Base-by-base conservation (phyloP, 2,888 invertebrate species). In the Coecobrya sp. region DNA sequence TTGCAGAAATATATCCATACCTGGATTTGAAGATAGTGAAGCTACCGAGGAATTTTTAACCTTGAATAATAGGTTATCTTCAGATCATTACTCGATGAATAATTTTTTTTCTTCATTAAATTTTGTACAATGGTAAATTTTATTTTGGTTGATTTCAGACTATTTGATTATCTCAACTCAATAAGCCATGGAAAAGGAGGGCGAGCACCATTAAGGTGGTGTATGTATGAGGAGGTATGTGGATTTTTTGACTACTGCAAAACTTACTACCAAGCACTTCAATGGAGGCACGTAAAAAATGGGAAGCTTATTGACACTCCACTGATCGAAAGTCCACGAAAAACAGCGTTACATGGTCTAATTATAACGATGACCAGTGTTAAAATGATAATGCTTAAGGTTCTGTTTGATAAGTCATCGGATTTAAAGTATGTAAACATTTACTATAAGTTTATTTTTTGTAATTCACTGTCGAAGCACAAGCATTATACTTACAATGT, bases 41-140 rank as follows among this genome's bases (percentile, higher is more conserved):
- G 76, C 55, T 0, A 87, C 87, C 0, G 68, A 36, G n/a, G 52
- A 73, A 16, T 86, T 86, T 55, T 27, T 86, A 82, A 27, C n/a
- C 10, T n/a, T 59, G 0, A 1, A 55, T 0, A 45, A 82, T 19
- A 55, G 8, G 81, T 81, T 52, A 25, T 7, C 22, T 13, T 22
- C 11, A 27, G 19, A 22, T 45, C n/a, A 45, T 76, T 76, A 45
- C 13, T 7, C 7, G 4, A 19, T 22, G 7, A 30, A 68, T 4
- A 7, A 30, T 11, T 68, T 68, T n/a, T 13, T 16, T 0, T 2
- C 30, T 30, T n/a, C 27, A 1, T 13, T 10, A 27, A 68, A 13
- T n/a, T n/a, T 22, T 10, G 36, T 7, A 8, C 36, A 5, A 11
- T 65, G 27, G 7, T 3, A n/a, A 65, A 5, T 27, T 11, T 0